Evolutionary conservation across 2,797 vertebrate genomes (phyloP).

Genomic region (Gambelia wislizenii): DNA sequence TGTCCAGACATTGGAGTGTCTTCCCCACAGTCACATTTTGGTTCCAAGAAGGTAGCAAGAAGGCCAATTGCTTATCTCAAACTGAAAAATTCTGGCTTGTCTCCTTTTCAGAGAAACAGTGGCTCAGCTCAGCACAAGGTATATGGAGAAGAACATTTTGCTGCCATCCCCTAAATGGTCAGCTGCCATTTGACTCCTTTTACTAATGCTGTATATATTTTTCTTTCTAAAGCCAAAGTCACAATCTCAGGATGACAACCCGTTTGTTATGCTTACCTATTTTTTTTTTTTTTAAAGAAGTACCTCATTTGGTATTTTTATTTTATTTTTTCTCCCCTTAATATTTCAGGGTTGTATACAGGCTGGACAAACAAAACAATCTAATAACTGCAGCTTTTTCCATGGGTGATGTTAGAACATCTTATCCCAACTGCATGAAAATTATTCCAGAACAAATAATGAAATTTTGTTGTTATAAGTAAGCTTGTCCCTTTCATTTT

Average conservation of each 20-base stretch:
- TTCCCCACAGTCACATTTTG: neutral
- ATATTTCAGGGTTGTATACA: slow-evolving; percentile 39
- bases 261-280: neutral
- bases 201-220: slow-evolving; percentile 61
- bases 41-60: neutral
- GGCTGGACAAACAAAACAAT: slow-evolving; percentile 44
- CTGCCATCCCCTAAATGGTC: neutral
- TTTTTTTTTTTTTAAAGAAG: neutral
- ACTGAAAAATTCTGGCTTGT: slow-evolving; percentile 37
- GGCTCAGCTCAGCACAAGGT: slow-evolving; percentile 30
- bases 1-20: too few relatives aligned
- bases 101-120: neutral
- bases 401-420: neutral
- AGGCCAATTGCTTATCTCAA: neutral
- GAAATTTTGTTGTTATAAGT: slow-evolving; percentile 39
- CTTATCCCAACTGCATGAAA: neutral
- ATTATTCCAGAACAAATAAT: slow-evolving; percentile 46
- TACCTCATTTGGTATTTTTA: slow-evolving; percentile 48
- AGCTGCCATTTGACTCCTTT: slow-evolving; percentile 50
- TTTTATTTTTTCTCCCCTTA: slow-evolving; percentile 57
- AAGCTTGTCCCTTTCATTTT: slow-evolving; percentile 9
- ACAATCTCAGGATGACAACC: slow-evolving; percentile 50
- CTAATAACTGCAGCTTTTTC: slow-evolving; percentile 28
- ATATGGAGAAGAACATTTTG: slow-evolving; percentile 50
- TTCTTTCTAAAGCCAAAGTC: neutral